phyloP scores from a whole-genome alignment of 2,113 vertebrate species.

The Tupaia tana region DNA sequence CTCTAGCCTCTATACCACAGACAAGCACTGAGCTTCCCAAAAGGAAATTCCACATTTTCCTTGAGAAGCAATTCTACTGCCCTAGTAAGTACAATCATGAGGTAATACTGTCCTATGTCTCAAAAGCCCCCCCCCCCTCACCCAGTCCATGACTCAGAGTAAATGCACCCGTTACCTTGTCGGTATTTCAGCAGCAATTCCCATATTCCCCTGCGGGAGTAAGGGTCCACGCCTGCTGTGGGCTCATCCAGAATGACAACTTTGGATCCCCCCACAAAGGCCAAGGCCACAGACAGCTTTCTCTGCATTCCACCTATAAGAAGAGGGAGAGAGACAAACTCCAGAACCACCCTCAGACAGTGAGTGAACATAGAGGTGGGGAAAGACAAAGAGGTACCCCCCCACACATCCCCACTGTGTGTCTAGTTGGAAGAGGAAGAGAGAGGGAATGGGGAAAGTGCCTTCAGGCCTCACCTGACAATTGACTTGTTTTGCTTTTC shows the following conservation, averaged over 20 bases:
- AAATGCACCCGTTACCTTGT: constrained; percentile 87
- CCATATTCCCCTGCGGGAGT: constrained; percentile 98
- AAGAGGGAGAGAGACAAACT: background rate
- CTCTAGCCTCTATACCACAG: background rate
- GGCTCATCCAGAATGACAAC: constrained; percentile 99
- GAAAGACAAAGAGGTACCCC: background rate
- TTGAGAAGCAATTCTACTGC: background rate
- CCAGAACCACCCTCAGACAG: background rate
- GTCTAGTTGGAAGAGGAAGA: too few species aligned
- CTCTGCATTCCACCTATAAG: constrained; percentile 96
- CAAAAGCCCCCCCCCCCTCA: background rate
- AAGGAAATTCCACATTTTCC: background rate
- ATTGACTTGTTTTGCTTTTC: constrained; percentile 90
- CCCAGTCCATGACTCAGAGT: background rate
- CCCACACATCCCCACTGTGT: too few species aligned
- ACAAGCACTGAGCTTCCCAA: background rate
- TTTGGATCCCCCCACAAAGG: constrained; percentile 98
- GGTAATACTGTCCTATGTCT: background rate
- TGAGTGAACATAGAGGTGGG: background rate
- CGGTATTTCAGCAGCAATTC: constrained; percentile 96
- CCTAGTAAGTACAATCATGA: background rate
- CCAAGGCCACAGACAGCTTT: constrained; percentile 97
- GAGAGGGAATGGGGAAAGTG: background rate
- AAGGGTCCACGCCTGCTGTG: constrained; percentile 97
- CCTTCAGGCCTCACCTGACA: constrained; percentile 90